phyloP scores from a whole-genome alignment of 2,113 vertebrate genomes.

The Polypterus senegalus region DNA sequence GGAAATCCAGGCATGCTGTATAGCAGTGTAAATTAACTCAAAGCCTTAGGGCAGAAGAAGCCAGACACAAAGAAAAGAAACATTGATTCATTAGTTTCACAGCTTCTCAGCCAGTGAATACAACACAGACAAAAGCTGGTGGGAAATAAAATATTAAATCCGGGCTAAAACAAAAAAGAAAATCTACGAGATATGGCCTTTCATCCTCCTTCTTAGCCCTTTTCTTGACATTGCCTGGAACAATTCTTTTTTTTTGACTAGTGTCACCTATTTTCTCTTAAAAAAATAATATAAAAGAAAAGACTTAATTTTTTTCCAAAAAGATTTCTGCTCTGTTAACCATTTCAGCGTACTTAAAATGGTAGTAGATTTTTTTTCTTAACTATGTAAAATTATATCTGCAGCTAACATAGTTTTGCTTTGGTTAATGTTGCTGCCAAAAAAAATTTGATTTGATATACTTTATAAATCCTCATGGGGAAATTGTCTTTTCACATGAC shows the following conservation, averaged over 20 bases:
- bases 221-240: neutral
- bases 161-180: neutral
- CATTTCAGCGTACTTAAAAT: neutral
- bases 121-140: neutral
- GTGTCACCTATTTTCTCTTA: too few relatives aligned
- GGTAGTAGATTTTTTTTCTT: neutral
- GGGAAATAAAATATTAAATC: neutral
- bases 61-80: slow-evolving; percentile 6
- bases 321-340: neutral
- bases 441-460: too few relatives aligned
- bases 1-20: slow-evolving; percentile 9
- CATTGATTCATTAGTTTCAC: neutral
- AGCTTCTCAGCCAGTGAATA: neutral
- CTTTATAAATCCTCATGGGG: too few relatives aligned
- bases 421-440: too few relatives aligned
- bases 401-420: too few relatives aligned
- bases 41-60: neutral
- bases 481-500: too few relatives aligned
- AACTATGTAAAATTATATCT: neutral
- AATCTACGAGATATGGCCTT: neutral
- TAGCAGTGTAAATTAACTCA: neutral
- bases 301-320: too few relatives aligned
- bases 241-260: too few relatives aligned
- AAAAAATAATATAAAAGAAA: too few relatives aligned
- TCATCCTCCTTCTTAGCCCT: neutral